Evolutionary conservation across 2,888 invertebrate genomes (phyloP).

Genomic region (Pilophorus perplexus): DNA sequence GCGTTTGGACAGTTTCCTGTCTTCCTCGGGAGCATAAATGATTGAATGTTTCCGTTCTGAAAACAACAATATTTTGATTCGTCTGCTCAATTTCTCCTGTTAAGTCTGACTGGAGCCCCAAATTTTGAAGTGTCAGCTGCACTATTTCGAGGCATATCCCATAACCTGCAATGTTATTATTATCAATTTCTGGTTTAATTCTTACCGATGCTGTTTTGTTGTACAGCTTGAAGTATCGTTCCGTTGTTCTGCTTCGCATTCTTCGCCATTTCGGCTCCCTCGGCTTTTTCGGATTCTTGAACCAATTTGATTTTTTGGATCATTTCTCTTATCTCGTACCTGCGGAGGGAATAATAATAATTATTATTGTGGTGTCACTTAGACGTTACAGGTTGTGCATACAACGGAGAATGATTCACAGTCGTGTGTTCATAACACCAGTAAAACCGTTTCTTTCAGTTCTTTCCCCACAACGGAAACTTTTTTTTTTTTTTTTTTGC

Average conservation of each 20-base stretch:
- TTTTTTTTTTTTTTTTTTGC: too few species aligned
- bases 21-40: conserved; percentile 15
- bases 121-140: background rate
- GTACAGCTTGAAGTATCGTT: conserved; percentile 44
- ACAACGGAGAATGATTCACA: too few species aligned
- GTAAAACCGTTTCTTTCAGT: too few species aligned
- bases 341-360: conserved; percentile 33
- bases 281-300: conserved; percentile 57
- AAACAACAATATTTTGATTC: conserved; percentile 3
- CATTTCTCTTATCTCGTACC: conserved; percentile 84
- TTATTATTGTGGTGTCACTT: background rate
- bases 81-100: too few species aligned
- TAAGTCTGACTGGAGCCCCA: too few species aligned
- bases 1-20: conserved; percentile 15
- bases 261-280: conserved; percentile 54
- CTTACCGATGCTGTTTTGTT: conserved; percentile 44
- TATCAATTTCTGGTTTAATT: background rate
- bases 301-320: conserved; percentile 84
- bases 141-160: too few species aligned
- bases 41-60: conserved; percentile 22
- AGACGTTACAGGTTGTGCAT: too few species aligned
- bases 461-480: too few species aligned
- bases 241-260: conserved; percentile 45
- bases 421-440: too few species aligned
- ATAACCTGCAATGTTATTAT: too few species aligned